These are phyloP conservation scores for Hycleus phaleratus DNA, from an alignment of 1,140 invertebrate genomes.

Conservation along the genomic window DNA sequence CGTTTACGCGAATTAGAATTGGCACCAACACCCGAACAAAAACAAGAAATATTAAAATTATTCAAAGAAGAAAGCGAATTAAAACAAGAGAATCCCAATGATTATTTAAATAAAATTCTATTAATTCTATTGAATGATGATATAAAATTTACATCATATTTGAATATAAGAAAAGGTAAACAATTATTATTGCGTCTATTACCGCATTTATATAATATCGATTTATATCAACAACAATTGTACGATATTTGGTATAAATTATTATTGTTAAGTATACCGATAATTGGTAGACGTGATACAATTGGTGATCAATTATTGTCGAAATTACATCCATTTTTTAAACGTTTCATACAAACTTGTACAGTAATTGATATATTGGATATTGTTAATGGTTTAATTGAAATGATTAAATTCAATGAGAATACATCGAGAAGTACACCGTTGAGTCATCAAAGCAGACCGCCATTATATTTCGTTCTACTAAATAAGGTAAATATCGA, in stretches of 20 bases:
- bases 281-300: constrained; percentile 35
- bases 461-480: constrained; percentile 36
- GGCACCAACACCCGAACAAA: constrained; percentile 48
- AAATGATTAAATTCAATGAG: constrained; percentile 26
- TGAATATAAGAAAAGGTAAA: constrained; percentile 67
- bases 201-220: constrained; percentile 38
- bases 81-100: constrained; percentile 40
- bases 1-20: constrained; percentile 40
- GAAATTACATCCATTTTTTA: constrained; percentile 36
- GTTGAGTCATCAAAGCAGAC: constrained; percentile 33
- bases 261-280: constrained; percentile 32
- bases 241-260: constrained; percentile 35
- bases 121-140: constrained; percentile 56
- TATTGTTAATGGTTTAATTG: constrained; percentile 31
- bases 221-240: constrained; percentile 25
- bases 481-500: constrained; percentile 32
- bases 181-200: constrained; percentile 54
- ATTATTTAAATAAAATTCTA: constrained; percentile 53
- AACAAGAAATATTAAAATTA: constrained; percentile 44
- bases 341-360: constrained; percentile 33
- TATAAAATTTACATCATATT: constrained; percentile 52
- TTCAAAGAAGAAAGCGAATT: constrained; percentile 38
- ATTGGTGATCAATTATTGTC: constrained; percentile 37
- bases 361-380: constrained; percentile 34
- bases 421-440: constrained; percentile 34